Conservation (phyloP, 2,797 vertebrate species). For the Periophthalmus magnuspinnatus region DNA sequence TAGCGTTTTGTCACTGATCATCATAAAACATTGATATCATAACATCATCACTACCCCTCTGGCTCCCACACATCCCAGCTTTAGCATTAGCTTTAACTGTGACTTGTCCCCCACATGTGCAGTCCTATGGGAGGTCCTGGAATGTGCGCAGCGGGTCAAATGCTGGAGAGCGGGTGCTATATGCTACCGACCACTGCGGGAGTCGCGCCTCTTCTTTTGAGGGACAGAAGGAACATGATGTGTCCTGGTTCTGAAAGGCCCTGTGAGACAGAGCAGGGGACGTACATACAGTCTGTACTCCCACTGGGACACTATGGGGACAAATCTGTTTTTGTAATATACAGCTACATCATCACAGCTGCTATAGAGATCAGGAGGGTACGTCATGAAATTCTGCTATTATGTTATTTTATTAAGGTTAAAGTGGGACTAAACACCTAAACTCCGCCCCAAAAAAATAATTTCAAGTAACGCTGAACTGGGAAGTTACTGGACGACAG, state of each 20-base stretch:
- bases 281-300: constrained; percentile 12
- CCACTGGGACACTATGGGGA: constrained; percentile 1
- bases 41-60: constrained; percentile 7
- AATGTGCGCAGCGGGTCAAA: constrained; percentile 59
- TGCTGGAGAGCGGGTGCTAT: constrained; percentile 22
- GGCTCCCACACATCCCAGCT: constrained; percentile 12
- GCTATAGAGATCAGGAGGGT: no score
- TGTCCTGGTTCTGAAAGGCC: constrained; percentile 17
- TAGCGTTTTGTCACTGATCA: no score
- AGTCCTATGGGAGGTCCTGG: constrained; percentile 40
- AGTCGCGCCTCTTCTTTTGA: constrained; percentile 21
- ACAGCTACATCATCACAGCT: no score
- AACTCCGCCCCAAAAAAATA: no score
- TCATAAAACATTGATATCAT: neutral
- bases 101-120: constrained; percentile 39
- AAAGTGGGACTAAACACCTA: no score
- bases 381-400: neutral
- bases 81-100: constrained; percentile 37
- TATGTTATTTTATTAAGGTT: neutral
- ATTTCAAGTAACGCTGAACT: no score
- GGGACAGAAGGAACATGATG: constrained; percentile 27
- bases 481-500: no score
- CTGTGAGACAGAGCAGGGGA: constrained; percentile 4
- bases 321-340: neutral
- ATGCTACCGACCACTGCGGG: constrained; percentile 33